Conservation (phyloP, 2,113 vertebrate genomes). For the Muntiacus reevesi region DNA sequence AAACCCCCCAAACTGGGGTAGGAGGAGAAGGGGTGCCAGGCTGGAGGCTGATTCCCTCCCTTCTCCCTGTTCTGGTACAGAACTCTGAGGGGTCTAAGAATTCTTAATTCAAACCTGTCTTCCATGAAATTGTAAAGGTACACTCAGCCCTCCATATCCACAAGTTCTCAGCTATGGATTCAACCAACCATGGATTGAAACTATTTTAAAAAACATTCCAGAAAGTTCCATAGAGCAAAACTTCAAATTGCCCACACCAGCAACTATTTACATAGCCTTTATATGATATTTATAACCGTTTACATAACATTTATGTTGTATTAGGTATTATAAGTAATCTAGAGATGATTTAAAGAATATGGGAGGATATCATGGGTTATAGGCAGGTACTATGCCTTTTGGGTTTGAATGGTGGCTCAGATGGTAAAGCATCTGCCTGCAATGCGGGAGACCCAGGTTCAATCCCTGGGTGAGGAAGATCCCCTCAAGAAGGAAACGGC, state of each 20-base stretch:
- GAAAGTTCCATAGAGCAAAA: neutral
- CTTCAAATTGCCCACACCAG: neutral
- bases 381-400: neutral
- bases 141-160: neutral
- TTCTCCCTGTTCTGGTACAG: neutral
- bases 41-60: neutral
- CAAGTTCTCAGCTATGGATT: neutral
- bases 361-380: neutral
- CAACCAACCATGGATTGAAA: neutral
- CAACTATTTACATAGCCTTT: neutral
- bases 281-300: neutral
- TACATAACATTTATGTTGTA: neutral
- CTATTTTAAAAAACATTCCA: neutral
- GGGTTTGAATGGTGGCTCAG: too few relatives aligned
- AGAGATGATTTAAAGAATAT: neutral
- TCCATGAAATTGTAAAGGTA: neutral
- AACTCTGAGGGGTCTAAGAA: neutral
- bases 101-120: neutral
- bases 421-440: too few relatives aligned
- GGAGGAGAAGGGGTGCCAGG: neutral
- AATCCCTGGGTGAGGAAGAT: too few relatives aligned
- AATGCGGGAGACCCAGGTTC: too few relatives aligned
- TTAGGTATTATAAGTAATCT: neutral
- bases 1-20: neutral
- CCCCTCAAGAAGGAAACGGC: too few relatives aligned